Evolutionary conservation across 2,113 vertebrate species (phyloP).

Genomic region (Bambusicola thoracicus): DNA sequence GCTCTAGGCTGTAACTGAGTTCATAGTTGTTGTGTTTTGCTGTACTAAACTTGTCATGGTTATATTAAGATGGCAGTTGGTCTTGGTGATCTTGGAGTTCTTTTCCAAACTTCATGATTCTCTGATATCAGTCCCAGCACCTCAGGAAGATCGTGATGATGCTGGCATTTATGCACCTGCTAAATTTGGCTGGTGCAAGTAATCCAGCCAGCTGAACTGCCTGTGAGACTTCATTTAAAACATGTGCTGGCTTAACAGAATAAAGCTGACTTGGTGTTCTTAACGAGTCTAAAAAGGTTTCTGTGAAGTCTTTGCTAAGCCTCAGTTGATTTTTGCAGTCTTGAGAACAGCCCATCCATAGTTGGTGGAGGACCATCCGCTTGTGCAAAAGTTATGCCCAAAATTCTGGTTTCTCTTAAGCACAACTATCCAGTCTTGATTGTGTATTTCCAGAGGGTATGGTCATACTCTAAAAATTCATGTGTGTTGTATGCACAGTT

Average conservation of each 20-base stretch:
- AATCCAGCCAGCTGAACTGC: not conserved
- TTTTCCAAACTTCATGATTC: no score
- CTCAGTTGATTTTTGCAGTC: not conserved
- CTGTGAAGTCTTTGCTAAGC: not conserved
- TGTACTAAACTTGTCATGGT: not conserved
- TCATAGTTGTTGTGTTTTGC: not conserved
- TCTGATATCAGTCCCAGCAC: not conserved
- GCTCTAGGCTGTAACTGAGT: not conserved
- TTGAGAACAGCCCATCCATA: not conserved
- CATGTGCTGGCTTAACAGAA: constrained; percentile 28
- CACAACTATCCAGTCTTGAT: not conserved
- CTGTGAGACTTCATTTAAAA: not conserved
- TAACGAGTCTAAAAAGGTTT: constrained; percentile 33
- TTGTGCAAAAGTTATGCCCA: not conserved
- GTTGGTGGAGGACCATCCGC: constrained; percentile 22
- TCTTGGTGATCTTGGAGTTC: no score
- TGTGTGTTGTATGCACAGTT: rapidly evolving
- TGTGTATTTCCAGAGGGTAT: rapidly evolving
- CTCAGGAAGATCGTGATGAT: not conserved
- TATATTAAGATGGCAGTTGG: not conserved
- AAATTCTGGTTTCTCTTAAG: not conserved
- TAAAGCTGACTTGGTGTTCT: not conserved
- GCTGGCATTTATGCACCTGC: constrained; percentile 17
- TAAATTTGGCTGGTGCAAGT: not conserved
- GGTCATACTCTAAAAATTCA: not conserved